Base-by-base conservation (phyloP, 35 echinoderm and acorn worm genomes). In the Ptychodera flava region DNA sequence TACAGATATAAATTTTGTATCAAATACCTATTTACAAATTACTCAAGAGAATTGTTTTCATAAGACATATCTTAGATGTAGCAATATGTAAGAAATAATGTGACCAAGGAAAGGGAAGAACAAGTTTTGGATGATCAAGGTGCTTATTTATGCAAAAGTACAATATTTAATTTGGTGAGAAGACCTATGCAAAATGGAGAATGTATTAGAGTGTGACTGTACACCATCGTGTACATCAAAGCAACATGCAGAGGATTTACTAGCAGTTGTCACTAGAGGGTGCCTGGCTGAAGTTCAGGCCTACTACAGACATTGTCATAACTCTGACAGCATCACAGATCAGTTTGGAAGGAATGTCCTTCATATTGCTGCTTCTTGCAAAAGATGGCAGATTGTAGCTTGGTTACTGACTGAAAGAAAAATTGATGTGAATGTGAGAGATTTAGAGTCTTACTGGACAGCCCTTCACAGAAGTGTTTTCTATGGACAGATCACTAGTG, bases 391-490 rank as follows among this genome's bases (percentile, higher is more conserved):
- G 75, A 32, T 99, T 1, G 78, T 99, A 33, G 90, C 92, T 36
- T 99, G 96, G 93, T 82, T 99, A 15, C 1, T 94, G 31, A 80
- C 32, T 35, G 90, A 94, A 34, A 88, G 86, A 30, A 87, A 94
- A 16, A 92, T 89, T 16, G 91, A 94, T 76, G 85, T 84, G 2
- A 79, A 79, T 1, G 76, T 45, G 0, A 90, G 88, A 83, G 96
- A 94, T 52, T 36, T 77, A n/a, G 96, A 99, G 78, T 99, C 96
- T 16, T 92, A 93, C 1, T 99, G 96, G 96, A 99, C 96, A 1
- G 78, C 93, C 28, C 90, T 99, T 6, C 96, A 99, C 52, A 75
- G 96, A 1, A 99, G 96, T 83, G 53, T 99, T 29, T 99, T 99
- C 79, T 92, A 94, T 86, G 92, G 92, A 1, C 96, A 94, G 79